Evolutionary conservation across 2,113 vertebrate species (phyloP), one percentile per base, ranked within the genome.

Genomic region (Phylloscopus trochilus): DNA sequence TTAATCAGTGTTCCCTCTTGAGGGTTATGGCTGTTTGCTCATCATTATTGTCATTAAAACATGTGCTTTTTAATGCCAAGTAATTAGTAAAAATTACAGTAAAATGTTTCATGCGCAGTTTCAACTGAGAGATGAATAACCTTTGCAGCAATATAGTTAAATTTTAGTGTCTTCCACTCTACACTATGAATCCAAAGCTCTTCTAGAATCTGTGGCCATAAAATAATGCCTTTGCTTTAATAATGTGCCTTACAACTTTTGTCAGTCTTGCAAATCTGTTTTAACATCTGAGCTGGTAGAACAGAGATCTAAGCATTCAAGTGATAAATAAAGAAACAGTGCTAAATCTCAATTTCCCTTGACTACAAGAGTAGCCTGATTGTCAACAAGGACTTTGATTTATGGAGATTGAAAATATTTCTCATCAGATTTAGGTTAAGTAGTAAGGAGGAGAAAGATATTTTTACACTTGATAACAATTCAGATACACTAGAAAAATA

Each of bases 341-440:
- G 1, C 47, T 93, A 84, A 83, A 88, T 70, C 17, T 41, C 51
- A 19, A 41, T 33, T 92, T 90, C 59, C 63, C 58, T 76, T 39
- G 37, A 43, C 58, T 73, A 51, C 43, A 3, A 92, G 8, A 85
- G 35, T 62, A 76, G 56, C 69, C 51, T 77, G 64, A 83, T 76
- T 95, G 63, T 79, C 60, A 91, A 21, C 23, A 73, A 91, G 44
- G 53, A 76, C 51, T 87, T 97, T 64, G 84, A 94, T 89, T 91
- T 76, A 73, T 70, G 33, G 33, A 77, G 27, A 76, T 15, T 0
- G 20, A 93, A 94, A 90, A 91, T 55, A 83, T 63, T 91, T 88
- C 55, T 87, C 43, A 83, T 63, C 51, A 74, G 59, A 85, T 83
- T 77, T 91, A 28, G 43, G 19, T 41, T 53, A 92, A 89, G 51